These are phyloP conservation scores for Blastobasis lacticolella DNA, from an alignment of 2,888 invertebrate genomes.

Conservation along the genomic window DNA sequence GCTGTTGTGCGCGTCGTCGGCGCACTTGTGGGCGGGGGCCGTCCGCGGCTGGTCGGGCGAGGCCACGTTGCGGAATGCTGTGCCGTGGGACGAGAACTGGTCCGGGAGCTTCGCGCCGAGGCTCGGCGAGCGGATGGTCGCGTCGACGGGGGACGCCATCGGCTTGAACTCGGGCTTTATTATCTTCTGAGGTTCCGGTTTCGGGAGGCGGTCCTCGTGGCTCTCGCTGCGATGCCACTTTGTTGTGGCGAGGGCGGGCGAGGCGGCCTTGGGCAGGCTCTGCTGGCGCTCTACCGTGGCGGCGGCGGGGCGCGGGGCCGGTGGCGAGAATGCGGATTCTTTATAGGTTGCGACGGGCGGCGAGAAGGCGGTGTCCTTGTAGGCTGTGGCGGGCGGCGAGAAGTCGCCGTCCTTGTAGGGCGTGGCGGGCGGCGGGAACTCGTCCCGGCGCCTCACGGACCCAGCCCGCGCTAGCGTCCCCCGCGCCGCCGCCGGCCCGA, in stretches of 20 bases:
- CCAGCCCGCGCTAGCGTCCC: constrained; percentile 51
- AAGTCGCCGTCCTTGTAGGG: constrained; percentile 45
- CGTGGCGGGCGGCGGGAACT: constrained; percentile 48
- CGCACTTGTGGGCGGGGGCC: constrained; percentile 27
- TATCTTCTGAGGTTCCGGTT: constrained; percentile 58
- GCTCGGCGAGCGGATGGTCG: constrained; percentile 61
- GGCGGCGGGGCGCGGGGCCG: constrained; percentile 9
- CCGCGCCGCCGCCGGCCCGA: constrained; percentile 24
- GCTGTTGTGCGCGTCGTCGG: constrained; percentile 50
- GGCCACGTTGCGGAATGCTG: constrained; percentile 65
- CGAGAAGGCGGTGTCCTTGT: constrained; percentile 35
- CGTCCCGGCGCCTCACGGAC: constrained; percentile 45
- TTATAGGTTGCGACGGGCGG: constrained; percentile 27
- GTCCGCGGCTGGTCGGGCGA: constrained; percentile 41
- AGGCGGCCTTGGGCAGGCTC: constrained; percentile 27
- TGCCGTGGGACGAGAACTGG: constrained; percentile 63
- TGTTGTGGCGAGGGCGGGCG: constrained; percentile 21
- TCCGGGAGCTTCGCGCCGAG: constrained; percentile 56
- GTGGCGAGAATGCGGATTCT: constrained; percentile 31
- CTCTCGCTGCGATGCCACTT: constrained; percentile 46
- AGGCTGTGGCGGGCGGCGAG: constrained; percentile 3
- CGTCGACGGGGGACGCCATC: constrained; percentile 51
- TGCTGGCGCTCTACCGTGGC: constrained; percentile 33
- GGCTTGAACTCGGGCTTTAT: constrained; percentile 65
- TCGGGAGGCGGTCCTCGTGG: constrained; percentile 33